These are phyloP conservation scores for Eulemur albifrons DNA, from an alignment of 2,797 vertebrate genomes.

Conservation along the genomic window DNA sequence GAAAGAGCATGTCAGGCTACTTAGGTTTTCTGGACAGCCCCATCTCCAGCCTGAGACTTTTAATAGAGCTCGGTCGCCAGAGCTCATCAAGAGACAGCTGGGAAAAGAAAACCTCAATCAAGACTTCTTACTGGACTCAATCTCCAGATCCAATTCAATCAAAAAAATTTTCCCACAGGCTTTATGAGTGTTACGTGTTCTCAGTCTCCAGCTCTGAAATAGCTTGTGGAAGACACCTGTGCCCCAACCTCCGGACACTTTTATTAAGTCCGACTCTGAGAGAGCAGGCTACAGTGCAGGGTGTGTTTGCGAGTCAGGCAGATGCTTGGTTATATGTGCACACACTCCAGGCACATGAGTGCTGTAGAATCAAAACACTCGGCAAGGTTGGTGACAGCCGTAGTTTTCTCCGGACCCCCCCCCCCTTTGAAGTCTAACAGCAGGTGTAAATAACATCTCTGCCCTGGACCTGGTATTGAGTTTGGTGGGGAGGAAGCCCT, in stretches of 20 bases:
- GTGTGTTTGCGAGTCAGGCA: not conserved
- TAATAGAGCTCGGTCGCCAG: not conserved
- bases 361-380: not conserved
- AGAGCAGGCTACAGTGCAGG: not conserved
- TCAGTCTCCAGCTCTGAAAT: constrained; percentile 30
- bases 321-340: not conserved
- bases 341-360: not conserved
- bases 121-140: constrained; percentile 30
- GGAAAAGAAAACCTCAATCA: not conserved
- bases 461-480: not conserved
- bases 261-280: not conserved
- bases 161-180: not conserved
- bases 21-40: not conserved
- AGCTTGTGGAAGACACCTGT: not conserved
- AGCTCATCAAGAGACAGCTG: constrained; percentile 4
- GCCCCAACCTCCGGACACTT: not conserved
- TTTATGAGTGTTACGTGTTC: not conserved
- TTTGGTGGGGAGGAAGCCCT: not conserved
- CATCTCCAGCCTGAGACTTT: not conserved
- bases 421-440: not conserved
- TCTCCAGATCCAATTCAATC: constrained; percentile 53
- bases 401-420: not conserved
- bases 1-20: not conserved
- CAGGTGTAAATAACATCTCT: not conserved
- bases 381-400: not conserved